Conservation (phyloP, 1,140 invertebrate species). For the Lamellibrachia luymesi region DNA sequence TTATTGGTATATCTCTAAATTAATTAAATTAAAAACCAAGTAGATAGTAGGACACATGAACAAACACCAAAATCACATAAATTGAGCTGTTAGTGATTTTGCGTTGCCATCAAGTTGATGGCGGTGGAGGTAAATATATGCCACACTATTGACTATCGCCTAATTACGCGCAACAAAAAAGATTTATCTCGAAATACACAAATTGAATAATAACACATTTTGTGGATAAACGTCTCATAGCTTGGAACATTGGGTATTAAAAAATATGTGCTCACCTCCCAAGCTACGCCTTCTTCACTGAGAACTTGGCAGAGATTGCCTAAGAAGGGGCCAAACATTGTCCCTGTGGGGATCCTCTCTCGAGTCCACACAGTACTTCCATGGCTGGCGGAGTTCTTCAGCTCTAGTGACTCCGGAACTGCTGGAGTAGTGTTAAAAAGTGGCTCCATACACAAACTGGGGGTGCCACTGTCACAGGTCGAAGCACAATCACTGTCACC, state of each 20-base stretch:
- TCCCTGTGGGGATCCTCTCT: neutral
- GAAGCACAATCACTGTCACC: neutral
- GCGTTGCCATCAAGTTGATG: too few species aligned
- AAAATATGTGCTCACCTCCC: neutral
- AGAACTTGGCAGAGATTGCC: neutral
- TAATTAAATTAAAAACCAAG: too few species aligned
- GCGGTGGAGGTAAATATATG: too few species aligned
- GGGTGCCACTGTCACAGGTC: neutral
- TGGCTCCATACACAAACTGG: neutral
- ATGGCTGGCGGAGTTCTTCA: neutral
- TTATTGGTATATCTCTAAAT: too few species aligned
- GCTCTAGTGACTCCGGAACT: neutral
- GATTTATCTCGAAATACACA: too few species aligned
- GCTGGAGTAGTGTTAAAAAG: neutral
- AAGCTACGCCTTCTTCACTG: neutral
- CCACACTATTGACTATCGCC: too few species aligned
- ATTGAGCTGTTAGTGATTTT: too few species aligned
- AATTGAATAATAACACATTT: neutral
- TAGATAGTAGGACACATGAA: too few species aligned
- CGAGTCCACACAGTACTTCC: neutral
- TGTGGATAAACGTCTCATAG: neutral
- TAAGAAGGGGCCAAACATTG: neutral
- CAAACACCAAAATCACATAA: too few species aligned
- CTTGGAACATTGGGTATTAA: neutral
- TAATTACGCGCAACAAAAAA: too few species aligned